Percentiles rank a stretch among this genome's conserved stretches.
Conservation (phyloP, 1,140 invertebrate genomes). For the Tribolium madens region DNA sequence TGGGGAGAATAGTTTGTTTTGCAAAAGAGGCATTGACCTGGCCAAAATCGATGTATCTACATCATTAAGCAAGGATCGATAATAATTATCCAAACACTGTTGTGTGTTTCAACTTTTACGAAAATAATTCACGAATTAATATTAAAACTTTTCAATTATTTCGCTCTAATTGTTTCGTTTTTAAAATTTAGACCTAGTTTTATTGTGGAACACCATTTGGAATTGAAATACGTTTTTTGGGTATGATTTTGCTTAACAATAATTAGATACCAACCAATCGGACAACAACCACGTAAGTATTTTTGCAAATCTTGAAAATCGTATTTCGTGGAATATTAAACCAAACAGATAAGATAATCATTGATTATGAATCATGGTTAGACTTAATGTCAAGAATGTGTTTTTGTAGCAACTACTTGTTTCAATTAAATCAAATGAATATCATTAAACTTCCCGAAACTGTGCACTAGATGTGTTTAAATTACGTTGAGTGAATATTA, state of each 20-base stretch:
- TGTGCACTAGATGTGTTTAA: neutral
- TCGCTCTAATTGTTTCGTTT: neutral
- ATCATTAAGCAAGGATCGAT: neutral
- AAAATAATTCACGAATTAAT: neutral
- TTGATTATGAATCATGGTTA: neutral
- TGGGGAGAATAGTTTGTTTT: neutral
- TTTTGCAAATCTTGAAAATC: conserved; percentile 4
- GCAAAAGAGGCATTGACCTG: neutral
- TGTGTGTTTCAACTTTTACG: neutral
- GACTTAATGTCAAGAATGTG: neutral
- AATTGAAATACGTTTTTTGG: neutral
- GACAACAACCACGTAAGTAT: conserved; percentile 24
- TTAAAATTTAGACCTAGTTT: neutral
- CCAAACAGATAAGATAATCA: neutral
- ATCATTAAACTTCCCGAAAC: neutral
- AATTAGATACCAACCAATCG: conserved; percentile 29
- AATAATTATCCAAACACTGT: neutral
- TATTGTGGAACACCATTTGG: neutral
- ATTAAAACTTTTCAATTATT: neutral
- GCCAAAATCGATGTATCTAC: conserved; percentile 2
- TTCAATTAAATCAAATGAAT: neutral
- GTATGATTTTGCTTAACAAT: conserved; percentile 15
- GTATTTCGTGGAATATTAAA: neutral
- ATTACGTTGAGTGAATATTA: neutral
- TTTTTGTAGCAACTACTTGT: neutral